These are phyloP conservation scores for Premnoplex brunnescens DNA, from an alignment of 2,797 vertebrate genomes.

Conservation along the genomic window DNA sequence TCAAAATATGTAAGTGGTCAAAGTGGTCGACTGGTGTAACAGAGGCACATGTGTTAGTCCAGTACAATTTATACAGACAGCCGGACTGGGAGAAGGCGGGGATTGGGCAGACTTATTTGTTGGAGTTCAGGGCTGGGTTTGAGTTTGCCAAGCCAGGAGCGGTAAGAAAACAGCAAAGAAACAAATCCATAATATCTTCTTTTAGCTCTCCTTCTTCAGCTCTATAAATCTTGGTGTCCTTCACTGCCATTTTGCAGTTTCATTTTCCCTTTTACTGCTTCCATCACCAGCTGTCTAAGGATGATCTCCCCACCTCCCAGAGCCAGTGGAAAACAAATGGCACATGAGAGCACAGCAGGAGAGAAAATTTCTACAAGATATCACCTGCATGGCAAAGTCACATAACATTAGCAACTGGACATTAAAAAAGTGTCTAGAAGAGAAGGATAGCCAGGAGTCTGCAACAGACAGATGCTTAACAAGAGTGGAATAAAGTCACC, in stretches of 20 bases:
- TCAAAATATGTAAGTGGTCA: neutral
- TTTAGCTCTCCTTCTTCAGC: neutral
- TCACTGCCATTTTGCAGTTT: neutral
- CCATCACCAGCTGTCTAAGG: neutral
- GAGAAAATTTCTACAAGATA: neutral
- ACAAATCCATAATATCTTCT: neutral
- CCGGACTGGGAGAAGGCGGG: neutral
- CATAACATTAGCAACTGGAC: neutral
- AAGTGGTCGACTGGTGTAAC: neutral
- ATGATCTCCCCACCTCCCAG: neutral
- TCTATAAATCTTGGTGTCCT: neutral
- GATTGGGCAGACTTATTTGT: neutral
- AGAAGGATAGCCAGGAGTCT: neutral
- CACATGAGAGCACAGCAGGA: accelerated
- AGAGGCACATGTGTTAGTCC: neutral
- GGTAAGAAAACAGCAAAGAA: neutral
- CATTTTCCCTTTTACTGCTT: neutral
- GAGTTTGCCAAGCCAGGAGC: neutral
- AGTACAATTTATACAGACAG: neutral
- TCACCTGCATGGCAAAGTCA: neutral
- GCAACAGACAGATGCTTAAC: neutral
- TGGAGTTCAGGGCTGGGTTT: neutral
- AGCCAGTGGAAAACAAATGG: neutral
- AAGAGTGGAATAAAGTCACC: neutral
- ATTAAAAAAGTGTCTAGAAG: neutral